Evolutionary conservation across 2,797 vertebrate genomes (phyloP), one percentile per base, ranked within the genome.

Genomic region (Siniperca obscura): DNA sequence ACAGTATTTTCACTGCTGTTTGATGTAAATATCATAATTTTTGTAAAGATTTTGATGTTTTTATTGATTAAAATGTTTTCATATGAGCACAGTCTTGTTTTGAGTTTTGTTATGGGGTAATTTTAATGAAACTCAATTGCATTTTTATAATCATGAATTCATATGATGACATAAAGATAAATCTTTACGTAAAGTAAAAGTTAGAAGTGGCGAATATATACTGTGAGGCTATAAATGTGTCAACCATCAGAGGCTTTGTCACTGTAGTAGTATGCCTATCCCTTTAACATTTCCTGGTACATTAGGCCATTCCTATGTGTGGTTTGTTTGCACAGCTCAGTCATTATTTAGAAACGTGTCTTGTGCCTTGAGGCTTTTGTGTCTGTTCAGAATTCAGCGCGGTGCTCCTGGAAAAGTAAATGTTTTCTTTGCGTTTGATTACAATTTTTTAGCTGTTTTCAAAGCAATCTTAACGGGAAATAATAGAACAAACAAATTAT

Each of bases 351-450:
- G 86, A 89, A 81, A 82, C 66, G 87, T 93, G 78, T 92, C 74
- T 86, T 90, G 87, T 93, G 87, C 84, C 90, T 90, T 71, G 22
- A 90, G 84, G 86, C 86, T 85, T 89, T 89, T 71, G 80, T 90
- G 76, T 90, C 82, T 81, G 73, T 84, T 90, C 80, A 85, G 60
- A 87, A 85, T 78, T 86, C 14, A 76, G 73, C 84, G 64, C 70
- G 40, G 81, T 92, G 86, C 86, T 92, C 74, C 30, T 74, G 81
- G 78, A 74, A 88, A 87, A 76, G 69, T 27, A 69, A 52, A 68
- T 44, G 62, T 82, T 66, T 86, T 79, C 30, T 76, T 70, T 74
- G 57, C 86, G 86, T 70, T 86, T 84, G 42, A 74, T 87, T 91
- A 30, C 22, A 22, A 74, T 80, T 73, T 76, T 30, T 81, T 78